A percentile compares a stretch with the other conserved stretches of the same genome.
phyloP scores from a whole-genome alignment of 2,888 invertebrate genomes.

The Drosophila anomelani region DNA sequence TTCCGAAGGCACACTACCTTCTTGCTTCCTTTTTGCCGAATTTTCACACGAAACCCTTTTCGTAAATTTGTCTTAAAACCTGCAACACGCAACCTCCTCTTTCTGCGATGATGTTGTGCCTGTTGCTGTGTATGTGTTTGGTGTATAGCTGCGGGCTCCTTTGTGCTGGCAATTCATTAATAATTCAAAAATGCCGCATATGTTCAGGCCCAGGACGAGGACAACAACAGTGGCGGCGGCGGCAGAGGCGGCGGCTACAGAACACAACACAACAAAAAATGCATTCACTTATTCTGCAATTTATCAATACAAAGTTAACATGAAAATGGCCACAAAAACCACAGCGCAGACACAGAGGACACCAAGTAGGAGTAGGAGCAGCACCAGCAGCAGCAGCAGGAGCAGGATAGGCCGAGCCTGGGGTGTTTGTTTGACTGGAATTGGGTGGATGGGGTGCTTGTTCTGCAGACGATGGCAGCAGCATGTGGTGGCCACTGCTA shows the following conservation, averaged over 20 bases:
- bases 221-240: constrained; percentile 19
- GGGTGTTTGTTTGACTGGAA: constrained; percentile 35
- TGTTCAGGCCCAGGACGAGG: constrained; percentile 54
- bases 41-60: constrained; percentile 68
- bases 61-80: constrained; percentile 47
- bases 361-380: constrained; percentile 25
- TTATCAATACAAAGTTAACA: constrained; percentile 69
- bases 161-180: constrained; percentile 77
- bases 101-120: constrained; percentile 14
- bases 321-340: constrained; percentile 56
- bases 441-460: constrained; percentile 6
- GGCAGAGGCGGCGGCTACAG: constrained; percentile 18
- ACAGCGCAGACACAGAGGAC: constrained; percentile 40
- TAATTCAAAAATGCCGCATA: constrained; percentile 81
- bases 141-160: constrained; percentile 60
- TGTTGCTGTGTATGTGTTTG: constrained; percentile 13
- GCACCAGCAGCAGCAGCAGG: constrained; percentile 1
- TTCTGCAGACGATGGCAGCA: constrained; percentile 23
- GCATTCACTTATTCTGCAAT: constrained; percentile 78
- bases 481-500: constrained; percentile 63
- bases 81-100: constrained; percentile 59
- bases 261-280: constrained; percentile 36
- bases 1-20: background rate
- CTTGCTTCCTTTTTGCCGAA: constrained; percentile 14
- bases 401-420: constrained; percentile 18